Evolutionary conservation across 2,888 invertebrate genomes (phyloP).

Genomic region (Amaurobius ferox): DNA sequence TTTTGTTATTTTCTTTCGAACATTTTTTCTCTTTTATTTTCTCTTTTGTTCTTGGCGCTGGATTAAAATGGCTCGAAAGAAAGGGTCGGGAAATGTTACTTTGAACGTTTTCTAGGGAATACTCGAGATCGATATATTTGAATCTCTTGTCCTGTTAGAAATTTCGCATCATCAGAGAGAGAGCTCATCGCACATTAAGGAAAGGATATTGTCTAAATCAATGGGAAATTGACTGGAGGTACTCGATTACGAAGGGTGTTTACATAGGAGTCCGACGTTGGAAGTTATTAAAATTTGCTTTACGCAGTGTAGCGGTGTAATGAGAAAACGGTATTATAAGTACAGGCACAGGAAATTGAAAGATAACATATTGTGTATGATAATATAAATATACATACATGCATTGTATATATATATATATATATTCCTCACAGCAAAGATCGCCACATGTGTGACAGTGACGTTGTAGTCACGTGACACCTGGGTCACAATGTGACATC

Average conservation of each 20-base stretch:
- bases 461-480: too few relatives aligned
- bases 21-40: slow-evolving; percentile 28
- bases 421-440: too few relatives aligned
- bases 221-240: slow-evolving; percentile 6
- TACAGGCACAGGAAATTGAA: too few relatives aligned
- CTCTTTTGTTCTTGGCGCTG: slow-evolving; percentile 60
- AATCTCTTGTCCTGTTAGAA: slow-evolving; percentile 27
- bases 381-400: not conserved
- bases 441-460: too few relatives aligned
- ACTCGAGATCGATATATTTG: slow-evolving; percentile 47
- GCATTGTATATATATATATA: too few relatives aligned
- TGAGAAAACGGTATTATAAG: not conserved
- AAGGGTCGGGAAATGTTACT: slow-evolving; percentile 62
- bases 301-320: not conserved
- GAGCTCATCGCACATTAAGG: not conserved
- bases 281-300: slow-evolving; percentile 6
- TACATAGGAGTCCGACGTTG: not conserved
- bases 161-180: slow-evolving; percentile 26
- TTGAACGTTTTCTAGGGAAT: slow-evolving; percentile 60
- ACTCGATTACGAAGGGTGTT: not conserved
- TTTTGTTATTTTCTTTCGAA: slow-evolving; percentile 38
- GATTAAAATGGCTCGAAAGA: slow-evolving; percentile 52
- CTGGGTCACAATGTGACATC: too few relatives aligned
- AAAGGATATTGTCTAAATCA: not conserved
- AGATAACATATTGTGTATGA: not conserved